These are phyloP conservation scores for Plutella xylostella DNA, from an alignment of 2,888 invertebrate genomes.

Conservation along the genomic window DNA sequence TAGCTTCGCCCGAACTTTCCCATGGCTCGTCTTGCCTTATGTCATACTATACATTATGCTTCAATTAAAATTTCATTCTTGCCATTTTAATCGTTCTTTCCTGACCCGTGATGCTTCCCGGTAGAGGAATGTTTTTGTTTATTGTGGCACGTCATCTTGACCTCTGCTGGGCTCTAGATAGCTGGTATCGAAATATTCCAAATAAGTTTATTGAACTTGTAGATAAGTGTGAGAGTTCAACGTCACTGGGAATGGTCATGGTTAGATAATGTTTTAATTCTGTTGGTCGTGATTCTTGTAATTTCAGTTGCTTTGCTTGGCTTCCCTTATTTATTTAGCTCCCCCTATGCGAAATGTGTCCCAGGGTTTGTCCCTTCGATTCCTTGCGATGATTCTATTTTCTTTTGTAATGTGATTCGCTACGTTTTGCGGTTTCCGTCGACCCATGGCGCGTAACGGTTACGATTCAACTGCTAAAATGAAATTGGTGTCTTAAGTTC, in stretches of 20 bases:
- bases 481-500: too few relatives aligned
- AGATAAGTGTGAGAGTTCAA: slow-evolving; percentile 14
- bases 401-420: slow-evolving; percentile 42
- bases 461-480: slow-evolving; percentile 27
- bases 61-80: slow-evolving; percentile 5
- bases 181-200: slow-evolving; percentile 1
- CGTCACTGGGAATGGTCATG: too few relatives aligned
- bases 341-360: slow-evolving; percentile 6
- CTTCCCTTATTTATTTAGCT: slow-evolving; percentile 3
- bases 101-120: background rate
- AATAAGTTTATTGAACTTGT: slow-evolving; percentile 20
- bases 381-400: slow-evolving; percentile 10
- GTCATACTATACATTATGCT: slow-evolving; percentile 1
- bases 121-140: background rate
- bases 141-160: background rate
- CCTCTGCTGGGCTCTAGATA: background rate
- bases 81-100: background rate
- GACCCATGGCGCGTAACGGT: slow-evolving; percentile 60
- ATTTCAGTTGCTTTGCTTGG: background rate
- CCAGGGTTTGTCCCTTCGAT: background rate
- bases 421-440: slow-evolving; percentile 66
- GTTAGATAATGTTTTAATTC: background rate
- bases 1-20: slow-evolving; percentile 38
- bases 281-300: slow-evolving; percentile 1
- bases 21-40: slow-evolving; percentile 30